Base-by-base conservation (phyloP, 1,140 invertebrate genomes). In the Drosophila kohkoa region DNA sequence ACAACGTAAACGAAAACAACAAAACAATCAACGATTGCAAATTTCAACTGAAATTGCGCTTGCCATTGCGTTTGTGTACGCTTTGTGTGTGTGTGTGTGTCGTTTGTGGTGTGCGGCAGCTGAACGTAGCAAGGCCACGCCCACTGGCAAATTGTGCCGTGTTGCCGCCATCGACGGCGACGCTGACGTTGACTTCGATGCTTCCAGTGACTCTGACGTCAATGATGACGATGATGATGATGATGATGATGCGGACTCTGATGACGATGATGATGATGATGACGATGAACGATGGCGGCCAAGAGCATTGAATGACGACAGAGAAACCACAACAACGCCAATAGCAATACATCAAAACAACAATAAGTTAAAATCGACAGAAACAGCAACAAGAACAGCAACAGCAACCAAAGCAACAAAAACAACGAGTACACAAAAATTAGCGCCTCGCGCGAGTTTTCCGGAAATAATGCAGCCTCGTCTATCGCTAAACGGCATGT, bases 391-490 rank as follows among this genome's bases (percentile, higher is more conserved):
- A n/a, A n/a, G n/a, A n/a, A n/a, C 59, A 73, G 16, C 16, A 52
- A 54, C 41, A 74, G 59, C 48, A 57, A 68, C 59, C 20, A 73
- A 25, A 52, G 46, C 41, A 74, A 64, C 48, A 57, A 68, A 54
- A 73, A 69, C 28, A 68, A 62, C 52, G 57, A 43, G 48, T 38
- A 68, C 43, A 66, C 67, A 75, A 55, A 75, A 72, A 77, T 66
- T 79, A 69, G 70, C 60, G 68, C 87, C 90, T 43, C 76, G 90
- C 28, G 87, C 81, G 25, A 92, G 83, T 60, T 89, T 77, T 48
- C 79, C 87, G 64, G 87, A 91, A 38, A 91, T 90, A 69, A 92
- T 92, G 90, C 91, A 92, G 67, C 91, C 91, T 5, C 89, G 91
- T 13, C 79, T 92, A 5, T 92, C 91, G 20, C 71, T 92, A n/a